Percentiles rank a stretch among this genome's conserved stretches.
Conservation (phyloP, 1,140 invertebrate genomes). For the Drosophila mojavensis region DNA sequence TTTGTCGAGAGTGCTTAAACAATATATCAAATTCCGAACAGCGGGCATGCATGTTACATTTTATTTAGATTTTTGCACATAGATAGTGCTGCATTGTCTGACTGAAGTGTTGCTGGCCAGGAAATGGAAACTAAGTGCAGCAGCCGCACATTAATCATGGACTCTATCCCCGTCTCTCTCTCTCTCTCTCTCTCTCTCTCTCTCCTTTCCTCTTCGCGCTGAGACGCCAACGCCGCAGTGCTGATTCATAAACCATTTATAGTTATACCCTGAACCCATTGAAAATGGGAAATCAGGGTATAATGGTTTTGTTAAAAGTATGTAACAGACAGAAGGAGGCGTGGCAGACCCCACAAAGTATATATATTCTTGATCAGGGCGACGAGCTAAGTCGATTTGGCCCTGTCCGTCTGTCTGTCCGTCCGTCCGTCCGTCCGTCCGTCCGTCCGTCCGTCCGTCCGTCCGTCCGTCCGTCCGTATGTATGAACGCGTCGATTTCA, state of each 20-base stretch:
- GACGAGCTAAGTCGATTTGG: no score
- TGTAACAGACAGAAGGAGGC: no score
- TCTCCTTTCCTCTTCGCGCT: background rate
- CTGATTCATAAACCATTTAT: slow-evolving; percentile 80
- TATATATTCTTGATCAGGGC: no score
- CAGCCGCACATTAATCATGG: slow-evolving; percentile 75
- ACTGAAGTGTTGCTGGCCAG: slow-evolving; percentile 38
- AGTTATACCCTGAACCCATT: no score
- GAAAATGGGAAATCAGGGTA: no score
- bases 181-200: background rate
- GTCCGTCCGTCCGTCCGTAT: no score
- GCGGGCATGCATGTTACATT: slow-evolving; percentile 65
- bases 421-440: no score
- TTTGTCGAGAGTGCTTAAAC: slow-evolving; percentile 39
- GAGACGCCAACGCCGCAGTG: slow-evolving; percentile 46
- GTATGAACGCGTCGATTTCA: no score
- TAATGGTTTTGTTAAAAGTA: no score
- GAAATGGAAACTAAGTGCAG: slow-evolving; percentile 58
- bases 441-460: no score
- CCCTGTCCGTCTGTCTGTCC: no score
- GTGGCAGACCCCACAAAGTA: no score
- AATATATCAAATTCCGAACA: slow-evolving; percentile 71
- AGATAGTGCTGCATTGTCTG: slow-evolving; percentile 58
- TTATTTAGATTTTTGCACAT: slow-evolving; percentile 71
- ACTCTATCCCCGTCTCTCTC: background rate